Conservation (phyloP, 2,888 invertebrate species). For the Dromius quadrimaculatus region DNA sequence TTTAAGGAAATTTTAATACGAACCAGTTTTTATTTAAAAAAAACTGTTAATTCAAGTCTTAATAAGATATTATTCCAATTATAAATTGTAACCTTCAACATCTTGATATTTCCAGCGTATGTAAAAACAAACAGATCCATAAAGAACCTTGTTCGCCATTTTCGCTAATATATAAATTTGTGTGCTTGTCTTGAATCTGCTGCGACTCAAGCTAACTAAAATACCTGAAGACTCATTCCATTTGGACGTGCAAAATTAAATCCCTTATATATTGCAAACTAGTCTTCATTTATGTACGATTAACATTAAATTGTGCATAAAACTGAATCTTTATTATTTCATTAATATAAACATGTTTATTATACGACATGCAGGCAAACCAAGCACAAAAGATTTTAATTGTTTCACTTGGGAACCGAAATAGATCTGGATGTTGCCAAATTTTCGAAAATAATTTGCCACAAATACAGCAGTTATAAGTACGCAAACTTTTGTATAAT, state of each 20-base stretch:
- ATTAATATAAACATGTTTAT: slow-evolving; percentile 52
- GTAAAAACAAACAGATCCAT: too few species aligned
- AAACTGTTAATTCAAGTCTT: too few species aligned
- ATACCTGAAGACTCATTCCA: slow-evolving; percentile 42
- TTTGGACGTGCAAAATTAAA: slow-evolving; percentile 20
- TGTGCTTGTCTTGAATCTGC: neutral
- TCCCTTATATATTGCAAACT: slow-evolving; percentile 43
- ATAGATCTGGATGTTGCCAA: slow-evolving; percentile 7
- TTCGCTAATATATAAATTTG: slow-evolving; percentile 1
- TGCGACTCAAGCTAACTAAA: slow-evolving; percentile 16
- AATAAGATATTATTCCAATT: too few species aligned
- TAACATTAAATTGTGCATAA: slow-evolving; percentile 48
- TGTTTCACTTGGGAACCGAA: slow-evolving; percentile 30
- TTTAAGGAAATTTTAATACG: too few species aligned
- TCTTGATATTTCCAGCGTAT: too few species aligned
- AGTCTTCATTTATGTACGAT: slow-evolving; percentile 48
- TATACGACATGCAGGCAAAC: slow-evolving; percentile 18
- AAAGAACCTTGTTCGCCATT: too few species aligned
- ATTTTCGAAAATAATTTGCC: neutral
- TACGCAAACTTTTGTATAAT: too few species aligned
- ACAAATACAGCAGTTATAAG: too few species aligned
- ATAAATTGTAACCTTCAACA: too few species aligned
- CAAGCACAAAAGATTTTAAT: slow-evolving; percentile 24
- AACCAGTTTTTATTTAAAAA: too few species aligned
- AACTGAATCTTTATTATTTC: slow-evolving; percentile 49